Base-by-base conservation (phyloP, 2,888 invertebrate species). In the Poecilobothrus nobilitatus region DNA sequence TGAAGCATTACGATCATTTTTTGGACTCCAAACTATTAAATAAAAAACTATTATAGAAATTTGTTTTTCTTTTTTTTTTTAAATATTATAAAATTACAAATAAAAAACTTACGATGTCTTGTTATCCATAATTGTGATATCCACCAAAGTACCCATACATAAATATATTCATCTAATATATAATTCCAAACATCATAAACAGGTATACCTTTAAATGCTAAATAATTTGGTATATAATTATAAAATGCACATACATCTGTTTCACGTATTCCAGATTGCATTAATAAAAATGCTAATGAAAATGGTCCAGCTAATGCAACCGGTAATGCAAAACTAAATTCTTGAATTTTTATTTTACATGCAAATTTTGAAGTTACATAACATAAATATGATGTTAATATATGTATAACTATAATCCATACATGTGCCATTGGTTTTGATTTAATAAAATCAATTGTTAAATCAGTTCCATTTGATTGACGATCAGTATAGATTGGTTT, bases 281-380 rank as follows among this genome's bases (percentile, higher is more conserved):
- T 81, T 61, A 91, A 87, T 53, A 92, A 83, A n/a, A 88, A 77
- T 21, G 87, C 87, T 2, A 94, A 84, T 3, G 91, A 85, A 1
- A 88, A 84, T 0, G 95, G 95, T 0, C 91, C 89, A 0, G 89
- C 87, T 15, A 96, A 83, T 75, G 86, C 89, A 63, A 95, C 82
- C 0, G 96, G 94, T 71, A 95, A 86, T 0, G 95, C 91, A 75
- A 91, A 95, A 74, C 94, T 91, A 78, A 94, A 90, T 68, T 88
- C 87, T 79, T 96, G 95, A 78, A 97, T 94, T 78, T 91, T 88
- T 72, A 94, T 91, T 83, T 92, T 92, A 83, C 93, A 94, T 0
- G 94, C 90, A 74, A 93, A 92, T 82, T 93, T 95, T 6, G 88
- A 86, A 71, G 86, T 86, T 22, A 84, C 83, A 76, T 88, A 91